Base-by-base conservation (phyloP, 2,888 invertebrate genomes). In the Drosophila stalkeri region DNA sequence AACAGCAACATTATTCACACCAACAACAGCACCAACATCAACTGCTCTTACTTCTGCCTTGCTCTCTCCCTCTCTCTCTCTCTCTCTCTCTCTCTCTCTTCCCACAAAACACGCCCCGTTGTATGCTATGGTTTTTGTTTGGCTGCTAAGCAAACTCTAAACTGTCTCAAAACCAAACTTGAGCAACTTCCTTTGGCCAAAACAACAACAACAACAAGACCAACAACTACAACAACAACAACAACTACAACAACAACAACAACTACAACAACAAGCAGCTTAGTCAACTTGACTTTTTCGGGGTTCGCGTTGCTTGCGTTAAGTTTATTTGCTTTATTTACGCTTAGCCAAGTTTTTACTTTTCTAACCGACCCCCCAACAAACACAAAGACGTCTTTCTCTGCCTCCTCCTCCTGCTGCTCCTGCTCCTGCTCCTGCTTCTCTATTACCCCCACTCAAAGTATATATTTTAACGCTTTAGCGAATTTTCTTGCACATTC, bases 251-350 rank as follows among this genome's bases (percentile, higher is more conserved):
- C 56, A 63, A 66, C 18, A 55, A 18, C 41, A 41, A n/a, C 27
- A 5, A 27, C 27, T 9, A 33, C 5, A 35, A 9, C 60, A 55
- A 27, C 60, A 60, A 64, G 43, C 66, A 78, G 66, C 79, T 80
- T 72, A 79, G 81, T 41, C 74, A 82, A 81, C 60, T 86, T 82
- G 74, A 67, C 76, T 75, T 72, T 69, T 68, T 54, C 39, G 74
- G 71, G 60, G 55, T 23, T 23, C 68, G 63, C 60, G 54, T 23
- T 70, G 75, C 65, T 51, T 72, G 66, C 72, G 77, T 75, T 71
- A 82, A 87, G 77, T 87, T 85, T 85, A 85, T 85, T 87, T 85
- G 84, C 87, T 81, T 86, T 86, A 87, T 86, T 86, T 88, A 87
- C 85, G 88, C 88, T 85, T 77, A 87, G 88, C 74, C 85, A 86